Base-by-base conservation (phyloP, 2,113 vertebrate genomes). In the Megaceryle torquata region DNA sequence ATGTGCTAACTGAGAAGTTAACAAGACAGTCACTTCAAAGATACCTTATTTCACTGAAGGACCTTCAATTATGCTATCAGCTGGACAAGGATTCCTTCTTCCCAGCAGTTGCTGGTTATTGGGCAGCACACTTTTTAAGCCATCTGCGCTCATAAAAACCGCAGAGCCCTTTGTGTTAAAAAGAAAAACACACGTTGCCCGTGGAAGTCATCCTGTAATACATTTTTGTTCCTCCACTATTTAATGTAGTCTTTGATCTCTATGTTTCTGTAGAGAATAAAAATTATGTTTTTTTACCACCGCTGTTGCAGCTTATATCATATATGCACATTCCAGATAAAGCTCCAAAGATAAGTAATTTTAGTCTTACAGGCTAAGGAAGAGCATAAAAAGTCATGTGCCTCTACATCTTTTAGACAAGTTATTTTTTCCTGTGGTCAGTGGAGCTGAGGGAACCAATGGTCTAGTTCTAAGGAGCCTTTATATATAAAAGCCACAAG, bases 1-100 rank as follows among this genome's bases (percentile, higher is more conserved):
- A 96, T 94, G 89, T 87, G 91, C 41, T 74, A 88, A 96, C 86
- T 31, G 70, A 93, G 79, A 89, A 89, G 90, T 93, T 94, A 92
- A 88, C 54, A 88, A 92, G 91, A 37, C 6, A 74, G 70, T 31
- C 64, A 80, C 96, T 97, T 96, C 88, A 95, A 94, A 96, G 78
- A 33, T 6, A 51, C 22, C 26, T 86, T 39, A 63, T 93, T 96
- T 86, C 71, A 71, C 56, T 86, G 83, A 72, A 89, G 65, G 67
- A 81, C 89, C 82, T 82, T 94, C 86, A 91, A n/a, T 89, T 74
- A 76, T 41, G 37, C 56, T 86, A 37, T 77, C 39, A 82, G 67
- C 71, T 54, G 87, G 88, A 67, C 75, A 74, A 54, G 60, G 31
- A 84, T 39, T 74, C 33, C 44, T 56, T n/a, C 50, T 79, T 60